Conservation (phyloP, 2,797 vertebrate species). For the Astyanax mexicanus region DNA sequence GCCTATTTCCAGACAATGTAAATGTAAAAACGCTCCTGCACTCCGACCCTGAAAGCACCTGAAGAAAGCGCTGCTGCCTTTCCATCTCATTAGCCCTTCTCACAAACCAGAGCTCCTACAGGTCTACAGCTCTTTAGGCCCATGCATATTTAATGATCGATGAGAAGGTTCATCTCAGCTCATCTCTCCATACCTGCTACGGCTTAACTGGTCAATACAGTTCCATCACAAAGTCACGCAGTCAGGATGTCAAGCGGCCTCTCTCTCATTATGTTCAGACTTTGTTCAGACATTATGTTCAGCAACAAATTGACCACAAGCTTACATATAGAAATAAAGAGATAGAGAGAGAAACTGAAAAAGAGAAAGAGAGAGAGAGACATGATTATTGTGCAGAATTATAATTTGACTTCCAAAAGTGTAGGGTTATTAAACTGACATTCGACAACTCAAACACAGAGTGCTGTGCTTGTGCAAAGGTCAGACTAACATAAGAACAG, state of each 20-base stretch:
- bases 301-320: constrained; percentile 37
- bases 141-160: constrained; percentile 54
- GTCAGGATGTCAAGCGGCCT: constrained; percentile 36
- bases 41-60: constrained; percentile 23
- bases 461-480: constrained; percentile 74
- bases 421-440: constrained; percentile 59
- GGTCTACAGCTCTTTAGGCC: constrained; percentile 48
- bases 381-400: constrained; percentile 38
- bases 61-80: constrained; percentile 46
- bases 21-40: constrained; percentile 21
- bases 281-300: too few species aligned
- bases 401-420: constrained; percentile 51
- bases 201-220: constrained; percentile 41
- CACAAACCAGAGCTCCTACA: constrained; percentile 47
- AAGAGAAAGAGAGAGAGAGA: constrained; percentile 36
- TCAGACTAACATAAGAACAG: constrained; percentile 72
- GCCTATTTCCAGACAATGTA: constrained; percentile 31
- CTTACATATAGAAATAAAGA: constrained; percentile 10
- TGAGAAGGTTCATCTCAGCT: constrained; percentile 32
- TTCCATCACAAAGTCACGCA: constrained; percentile 41
- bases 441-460: constrained; percentile 70
- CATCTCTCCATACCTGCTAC: neutral
- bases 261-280: constrained; percentile 47
- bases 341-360: neutral
- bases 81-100: constrained; percentile 54